phyloP scores from a whole-genome alignment of 35 echinoderm and acorn worm genomes.

The Ptychodera flava region DNA sequence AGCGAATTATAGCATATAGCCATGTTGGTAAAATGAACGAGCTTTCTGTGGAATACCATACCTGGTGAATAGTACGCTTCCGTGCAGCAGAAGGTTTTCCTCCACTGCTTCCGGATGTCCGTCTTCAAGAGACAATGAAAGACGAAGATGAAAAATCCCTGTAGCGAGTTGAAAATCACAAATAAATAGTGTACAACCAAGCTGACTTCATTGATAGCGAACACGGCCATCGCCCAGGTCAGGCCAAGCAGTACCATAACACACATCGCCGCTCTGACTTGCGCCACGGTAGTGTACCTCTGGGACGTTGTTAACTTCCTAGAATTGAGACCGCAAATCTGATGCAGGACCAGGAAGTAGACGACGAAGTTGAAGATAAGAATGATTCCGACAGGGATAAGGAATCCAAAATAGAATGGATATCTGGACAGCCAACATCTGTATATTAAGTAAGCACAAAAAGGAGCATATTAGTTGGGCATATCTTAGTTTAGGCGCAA shows the following conservation, averaged over 20 bases:
- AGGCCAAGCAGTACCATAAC: slow-evolving; percentile 46
- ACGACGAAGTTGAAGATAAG: slow-evolving; percentile 58
- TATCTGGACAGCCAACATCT: slow-evolving; percentile 44
- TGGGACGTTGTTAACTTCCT: slow-evolving; percentile 31
- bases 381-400: slow-evolving; percentile 34
- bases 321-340: slow-evolving; percentile 37
- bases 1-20: too few relatives aligned
- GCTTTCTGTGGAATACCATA: too few relatives aligned
- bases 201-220: slow-evolving; percentile 38
- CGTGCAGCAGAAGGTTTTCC: background rate
- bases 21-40: too few relatives aligned
- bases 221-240: slow-evolving; percentile 40
- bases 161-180: slow-evolving; percentile 60
- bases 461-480: background rate
- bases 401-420: slow-evolving; percentile 38
- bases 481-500: background rate
- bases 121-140: slow-evolving; percentile 64
- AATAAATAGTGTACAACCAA: slow-evolving; percentile 64
- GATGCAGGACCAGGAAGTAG: slow-evolving; percentile 44
- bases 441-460: background rate
- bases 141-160: slow-evolving; percentile 59
- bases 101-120: slow-evolving; percentile 47
- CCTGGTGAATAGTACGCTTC: background rate
- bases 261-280: slow-evolving; percentile 28
- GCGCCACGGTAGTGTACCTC: slow-evolving; percentile 15